Conservation (phyloP, 2,113 vertebrate species). For the Ceyx cyanopectus region DNA sequence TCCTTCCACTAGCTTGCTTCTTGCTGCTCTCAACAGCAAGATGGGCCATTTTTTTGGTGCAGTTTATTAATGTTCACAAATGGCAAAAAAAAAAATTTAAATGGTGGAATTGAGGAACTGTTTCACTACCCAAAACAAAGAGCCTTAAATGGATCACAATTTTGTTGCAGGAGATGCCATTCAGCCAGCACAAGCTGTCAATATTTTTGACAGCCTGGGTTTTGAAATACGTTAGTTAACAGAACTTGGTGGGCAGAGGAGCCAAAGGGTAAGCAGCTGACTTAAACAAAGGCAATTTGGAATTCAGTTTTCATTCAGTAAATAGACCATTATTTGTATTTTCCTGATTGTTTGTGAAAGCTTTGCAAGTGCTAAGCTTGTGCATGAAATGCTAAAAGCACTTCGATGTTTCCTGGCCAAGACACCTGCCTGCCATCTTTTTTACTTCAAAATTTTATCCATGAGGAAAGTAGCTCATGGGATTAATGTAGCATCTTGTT, state of each 20-base stretch:
- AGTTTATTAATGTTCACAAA: not conserved
- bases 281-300: conserved; percentile 23
- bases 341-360: conserved; percentile 33
- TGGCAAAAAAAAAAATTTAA: not conserved
- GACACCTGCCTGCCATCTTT: conserved; percentile 4
- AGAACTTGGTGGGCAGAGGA: conserved; percentile 10
- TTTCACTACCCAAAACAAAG: not conserved
- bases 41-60: not conserved
- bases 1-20: not conserved
- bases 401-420: not conserved
- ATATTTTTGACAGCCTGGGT: not conserved
- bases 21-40: not conserved
- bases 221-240: not conserved
- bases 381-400: not conserved
- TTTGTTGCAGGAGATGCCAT: not conserved
- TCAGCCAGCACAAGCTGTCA: not conserved
- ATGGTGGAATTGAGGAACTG: not conserved
- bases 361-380: conserved; percentile 27
- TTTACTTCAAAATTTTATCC: conserved; percentile 35
- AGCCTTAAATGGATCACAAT: not conserved
- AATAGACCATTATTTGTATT: conserved; percentile 25
- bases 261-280: not conserved
- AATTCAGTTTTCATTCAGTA: conserved; percentile 25
- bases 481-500: conserved; percentile 22
- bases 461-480: not conserved